Percentiles rank a stretch among this genome's conserved stretches.
Evolutionary conservation across 2,888 invertebrate genomes (phyloP).

Genomic region (Notodromas monacha): DNA sequence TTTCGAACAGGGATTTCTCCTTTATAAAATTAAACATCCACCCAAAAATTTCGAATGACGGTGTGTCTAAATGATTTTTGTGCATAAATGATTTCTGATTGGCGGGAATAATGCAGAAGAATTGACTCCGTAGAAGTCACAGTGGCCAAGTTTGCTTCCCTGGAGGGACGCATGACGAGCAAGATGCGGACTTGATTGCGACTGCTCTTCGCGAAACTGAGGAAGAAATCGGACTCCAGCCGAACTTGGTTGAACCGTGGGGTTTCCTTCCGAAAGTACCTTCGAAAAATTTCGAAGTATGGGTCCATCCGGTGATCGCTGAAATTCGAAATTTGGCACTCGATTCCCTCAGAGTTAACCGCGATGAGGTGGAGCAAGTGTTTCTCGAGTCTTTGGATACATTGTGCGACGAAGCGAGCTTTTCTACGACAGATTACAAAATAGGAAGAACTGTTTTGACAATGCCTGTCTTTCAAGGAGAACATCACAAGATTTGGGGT

Average conservation of each 20-base stretch:
- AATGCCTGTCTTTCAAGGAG: not conserved
- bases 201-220: slow-evolving; percentile 2
- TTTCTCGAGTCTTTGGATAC: not conserved
- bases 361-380: not conserved
- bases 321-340: not conserved
- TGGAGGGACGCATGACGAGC: not conserved
- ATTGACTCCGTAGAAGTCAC: too few relatives aligned
- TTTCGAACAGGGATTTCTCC: too few relatives aligned
- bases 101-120: too few relatives aligned
- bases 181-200: not conserved
- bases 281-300: not conserved
- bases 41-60: too few relatives aligned
- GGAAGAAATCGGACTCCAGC: not conserved
- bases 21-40: too few relatives aligned
- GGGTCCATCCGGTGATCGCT: not conserved
- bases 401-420: not conserved
- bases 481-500: not conserved
- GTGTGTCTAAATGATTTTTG: too few relatives aligned
- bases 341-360: not conserved
- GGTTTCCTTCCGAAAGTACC: not conserved
- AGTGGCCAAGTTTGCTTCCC: slow-evolving; percentile 1
- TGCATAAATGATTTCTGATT: too few relatives aligned
- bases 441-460: not conserved
- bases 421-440: not conserved
- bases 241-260: not conserved